Evolutionary conservation across 2,888 invertebrate species (phyloP).

Genomic region (Physocephala rufipes): DNA sequence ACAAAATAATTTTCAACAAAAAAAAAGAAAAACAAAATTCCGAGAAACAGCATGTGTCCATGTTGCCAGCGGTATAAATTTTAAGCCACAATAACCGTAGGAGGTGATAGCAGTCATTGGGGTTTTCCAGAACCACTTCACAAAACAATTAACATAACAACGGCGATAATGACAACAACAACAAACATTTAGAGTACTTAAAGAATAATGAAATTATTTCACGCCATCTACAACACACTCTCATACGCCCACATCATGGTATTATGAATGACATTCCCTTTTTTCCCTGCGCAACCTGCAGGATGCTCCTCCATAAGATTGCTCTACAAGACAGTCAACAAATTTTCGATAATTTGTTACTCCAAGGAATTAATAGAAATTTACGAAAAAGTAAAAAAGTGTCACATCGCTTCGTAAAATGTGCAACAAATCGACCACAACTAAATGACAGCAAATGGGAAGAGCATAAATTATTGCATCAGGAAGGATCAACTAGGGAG

Average conservation of each 20-base stretch:
- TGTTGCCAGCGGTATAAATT: conserved; percentile 52
- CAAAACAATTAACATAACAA: conserved; percentile 35
- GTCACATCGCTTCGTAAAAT: conserved; percentile 2
- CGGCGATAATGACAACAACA: background rate
- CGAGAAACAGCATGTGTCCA: conserved; percentile 49
- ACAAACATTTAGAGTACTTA: conserved; percentile 24
- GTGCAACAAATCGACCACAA: conserved; percentile 50
- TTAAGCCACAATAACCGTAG: conserved; percentile 20
- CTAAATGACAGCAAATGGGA: conserved; percentile 60
- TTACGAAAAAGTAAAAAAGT: background rate
- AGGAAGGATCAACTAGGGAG: background rate
- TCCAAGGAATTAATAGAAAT: conserved; percentile 27
- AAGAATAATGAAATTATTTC: conserved; percentile 15
- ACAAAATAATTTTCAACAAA: too few relatives aligned
- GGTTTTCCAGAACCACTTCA: conserved; percentile 38
- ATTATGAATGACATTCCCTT: conserved; percentile 47
- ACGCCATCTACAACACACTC: conserved; percentile 46
- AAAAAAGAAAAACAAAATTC: background rate
- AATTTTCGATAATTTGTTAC: conserved; percentile 48
- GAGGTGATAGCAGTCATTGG: conserved; percentile 3
- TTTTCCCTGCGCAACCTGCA: conserved; percentile 32
- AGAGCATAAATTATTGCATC: conserved; percentile 53
- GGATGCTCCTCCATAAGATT: conserved; percentile 21
- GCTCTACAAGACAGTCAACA: conserved; percentile 31
- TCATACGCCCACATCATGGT: conserved; percentile 51